Percentiles rank a stretch among this genome's conserved stretches.
These are phyloP conservation scores for Papilio polytes DNA, from an alignment of 1,140 invertebrate species.

Conservation along the genomic window DNA sequence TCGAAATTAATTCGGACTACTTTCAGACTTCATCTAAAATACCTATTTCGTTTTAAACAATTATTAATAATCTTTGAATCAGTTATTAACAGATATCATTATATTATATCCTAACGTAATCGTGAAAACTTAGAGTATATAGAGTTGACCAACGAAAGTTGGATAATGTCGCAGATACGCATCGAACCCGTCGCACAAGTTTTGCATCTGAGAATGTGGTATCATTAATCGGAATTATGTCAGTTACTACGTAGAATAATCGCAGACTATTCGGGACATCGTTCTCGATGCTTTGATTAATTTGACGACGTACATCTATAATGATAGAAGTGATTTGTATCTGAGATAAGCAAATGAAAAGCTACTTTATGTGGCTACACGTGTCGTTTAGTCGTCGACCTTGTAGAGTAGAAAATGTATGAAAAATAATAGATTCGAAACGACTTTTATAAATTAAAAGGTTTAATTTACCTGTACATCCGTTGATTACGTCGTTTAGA, in stretches of 20 bases:
- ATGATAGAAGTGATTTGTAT: not conserved
- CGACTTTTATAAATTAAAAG: not conserved
- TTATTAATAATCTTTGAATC: not conserved
- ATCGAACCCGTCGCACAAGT: conserved; percentile 47
- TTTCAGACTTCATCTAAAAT: too few relatives aligned
- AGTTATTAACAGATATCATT: not conserved
- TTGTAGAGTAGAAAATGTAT: conserved; percentile 11
- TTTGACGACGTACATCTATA: not conserved
- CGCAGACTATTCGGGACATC: conserved; percentile 7
- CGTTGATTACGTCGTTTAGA: not conserved
- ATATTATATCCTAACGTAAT: conserved; percentile 9
- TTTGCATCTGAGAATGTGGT: conserved; percentile 52
- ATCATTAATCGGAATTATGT: conserved; percentile 48
- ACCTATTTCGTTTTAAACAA: too few relatives aligned
- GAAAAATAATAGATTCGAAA: not conserved
- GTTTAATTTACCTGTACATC: conserved; percentile 3
- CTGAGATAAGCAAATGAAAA: not conserved
- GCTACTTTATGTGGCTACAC: not conserved
- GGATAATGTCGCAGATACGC: conserved; percentile 43
- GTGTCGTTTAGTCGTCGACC: conserved; percentile 2
- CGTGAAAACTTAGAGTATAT: conserved; percentile 18
- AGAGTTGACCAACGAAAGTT: conserved; percentile 47
- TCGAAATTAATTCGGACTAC: too few relatives aligned
- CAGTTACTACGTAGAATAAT: conserved; percentile 20
- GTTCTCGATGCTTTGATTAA: conserved; percentile 6